phyloP scores from a whole-genome alignment of 2,888 invertebrate species.

The Nipponacmea schrenckii region DNA sequence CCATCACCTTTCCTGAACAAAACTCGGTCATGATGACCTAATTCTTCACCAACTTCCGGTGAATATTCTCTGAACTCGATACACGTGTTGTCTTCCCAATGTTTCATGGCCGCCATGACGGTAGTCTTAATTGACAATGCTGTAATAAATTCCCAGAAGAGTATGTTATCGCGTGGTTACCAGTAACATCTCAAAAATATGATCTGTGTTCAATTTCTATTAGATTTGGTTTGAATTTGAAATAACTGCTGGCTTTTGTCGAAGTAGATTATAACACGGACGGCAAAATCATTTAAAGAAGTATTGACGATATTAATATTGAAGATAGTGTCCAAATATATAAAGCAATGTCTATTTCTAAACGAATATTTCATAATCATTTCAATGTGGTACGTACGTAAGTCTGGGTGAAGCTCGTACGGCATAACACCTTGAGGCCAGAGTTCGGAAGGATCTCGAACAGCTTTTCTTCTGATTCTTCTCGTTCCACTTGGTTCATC shows the following conservation, averaged over 20 bases:
- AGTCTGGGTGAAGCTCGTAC: slow-evolving; percentile 24
- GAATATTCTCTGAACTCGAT: slow-evolving; percentile 37
- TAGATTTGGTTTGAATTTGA: too few relatives aligned
- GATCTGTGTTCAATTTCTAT: too few relatives aligned
- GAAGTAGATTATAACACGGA: too few relatives aligned
- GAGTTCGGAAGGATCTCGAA: slow-evolving; percentile 16
- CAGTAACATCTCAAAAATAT: too few relatives aligned
- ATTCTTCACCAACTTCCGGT: slow-evolving; percentile 9
- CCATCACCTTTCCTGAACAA: slow-evolving; percentile 23
- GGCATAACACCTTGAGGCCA: slow-evolving; percentile 28
- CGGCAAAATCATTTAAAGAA: too few relatives aligned
- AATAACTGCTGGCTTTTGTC: too few relatives aligned
- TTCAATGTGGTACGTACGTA: slow-evolving; percentile 23
- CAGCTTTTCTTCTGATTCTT: slow-evolving; percentile 25
- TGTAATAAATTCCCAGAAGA: slow-evolving; percentile 5
- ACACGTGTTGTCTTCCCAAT: slow-evolving; percentile 49
- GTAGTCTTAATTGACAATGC: slow-evolving; percentile 18
- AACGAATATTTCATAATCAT: too few relatives aligned
- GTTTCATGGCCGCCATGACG: slow-evolving; percentile 35
- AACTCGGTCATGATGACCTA: slow-evolving; percentile 27
- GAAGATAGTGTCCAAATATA: too few relatives aligned
- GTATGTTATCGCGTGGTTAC: not conserved
- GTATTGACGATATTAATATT: too few relatives aligned
- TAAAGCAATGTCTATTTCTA: too few relatives aligned
- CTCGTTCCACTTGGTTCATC: not conserved